Percentiles rank a stretch among this genome's conserved stretches.
Evolutionary conservation across 2,888 invertebrate genomes (phyloP).

Genomic region (Scaptomyza flava): DNA sequence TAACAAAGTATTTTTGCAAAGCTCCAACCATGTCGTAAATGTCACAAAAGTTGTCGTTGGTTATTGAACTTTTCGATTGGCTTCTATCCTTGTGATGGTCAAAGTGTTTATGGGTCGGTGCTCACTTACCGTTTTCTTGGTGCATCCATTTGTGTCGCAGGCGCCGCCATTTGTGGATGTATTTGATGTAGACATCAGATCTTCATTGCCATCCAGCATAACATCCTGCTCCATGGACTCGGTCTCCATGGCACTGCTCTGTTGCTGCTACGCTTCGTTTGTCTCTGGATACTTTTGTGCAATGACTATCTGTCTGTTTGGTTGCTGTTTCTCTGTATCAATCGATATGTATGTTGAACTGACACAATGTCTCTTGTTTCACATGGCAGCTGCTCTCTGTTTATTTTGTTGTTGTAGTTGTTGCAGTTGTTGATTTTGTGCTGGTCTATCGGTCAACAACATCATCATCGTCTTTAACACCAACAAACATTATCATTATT

Average conservation of each 20-base stretch:
- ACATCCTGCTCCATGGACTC: constrained; percentile 69
- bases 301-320: not conserved
- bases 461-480: constrained; percentile 23
- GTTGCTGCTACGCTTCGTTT: constrained; percentile 32
- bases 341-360: constrained; percentile 19
- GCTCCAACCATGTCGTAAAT: constrained; percentile 20
- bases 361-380: constrained; percentile 17
- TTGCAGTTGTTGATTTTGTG: constrained; percentile 14
- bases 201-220: constrained; percentile 60
- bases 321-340: constrained; percentile 5
- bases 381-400: constrained; percentile 39
- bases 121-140: constrained; percentile 76
- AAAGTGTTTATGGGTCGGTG: constrained; percentile 24
- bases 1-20: not conserved
- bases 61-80: not conserved
- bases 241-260: constrained; percentile 54
- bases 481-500: constrained; percentile 6
- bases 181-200: constrained; percentile 80
- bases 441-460: constrained; percentile 46
- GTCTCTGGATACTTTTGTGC: constrained; percentile 20
- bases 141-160: constrained; percentile 69
- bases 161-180: constrained; percentile 70
- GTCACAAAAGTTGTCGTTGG: constrained; percentile 14
- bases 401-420: constrained; percentile 2
- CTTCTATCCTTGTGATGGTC: constrained; percentile 8